Conservation (phyloP, 2,797 vertebrate genomes). For the Distichodus sexfasciatus region DNA sequence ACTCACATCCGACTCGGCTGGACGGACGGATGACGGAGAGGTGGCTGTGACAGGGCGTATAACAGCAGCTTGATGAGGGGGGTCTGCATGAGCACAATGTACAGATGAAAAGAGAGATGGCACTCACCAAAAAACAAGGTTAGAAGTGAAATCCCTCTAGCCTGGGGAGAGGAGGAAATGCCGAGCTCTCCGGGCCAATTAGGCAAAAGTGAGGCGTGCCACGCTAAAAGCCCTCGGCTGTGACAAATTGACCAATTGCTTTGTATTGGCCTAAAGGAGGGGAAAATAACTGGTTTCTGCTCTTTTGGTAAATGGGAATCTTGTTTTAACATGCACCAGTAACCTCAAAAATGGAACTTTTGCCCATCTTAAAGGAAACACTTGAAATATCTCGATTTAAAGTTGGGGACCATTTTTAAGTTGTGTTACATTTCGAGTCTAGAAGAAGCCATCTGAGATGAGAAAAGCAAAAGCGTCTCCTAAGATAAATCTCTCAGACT, state of each 20-base stretch:
- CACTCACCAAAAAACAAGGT: constrained; percentile 9
- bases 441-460: background rate
- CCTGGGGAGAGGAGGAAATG: constrained; percentile 1
- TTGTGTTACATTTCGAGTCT: background rate
- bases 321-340: background rate
- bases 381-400: background rate
- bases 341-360: too few relatives aligned
- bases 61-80: constrained; percentile 26
- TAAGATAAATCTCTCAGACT: constrained; percentile 34
- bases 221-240: background rate
- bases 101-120: constrained; percentile 33
- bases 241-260: constrained; percentile 9
- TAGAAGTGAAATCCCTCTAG: constrained; percentile 39
- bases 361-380: background rate
- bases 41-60: constrained; percentile 34
- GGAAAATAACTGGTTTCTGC: background rate
- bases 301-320: too few relatives aligned
- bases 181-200: constrained; percentile 32
- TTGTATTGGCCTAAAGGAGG: background rate
- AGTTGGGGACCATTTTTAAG: background rate
- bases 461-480: background rate
- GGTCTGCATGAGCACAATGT: constrained; percentile 22
- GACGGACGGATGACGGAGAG: constrained; percentile 16
- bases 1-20: constrained; percentile 21
- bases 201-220: constrained; percentile 4